A percentile compares a stretch with the other conserved stretches of the same genome.
phyloP scores from a whole-genome alignment of 2,797 vertebrate genomes.

The Fratercula arctica region DNA sequence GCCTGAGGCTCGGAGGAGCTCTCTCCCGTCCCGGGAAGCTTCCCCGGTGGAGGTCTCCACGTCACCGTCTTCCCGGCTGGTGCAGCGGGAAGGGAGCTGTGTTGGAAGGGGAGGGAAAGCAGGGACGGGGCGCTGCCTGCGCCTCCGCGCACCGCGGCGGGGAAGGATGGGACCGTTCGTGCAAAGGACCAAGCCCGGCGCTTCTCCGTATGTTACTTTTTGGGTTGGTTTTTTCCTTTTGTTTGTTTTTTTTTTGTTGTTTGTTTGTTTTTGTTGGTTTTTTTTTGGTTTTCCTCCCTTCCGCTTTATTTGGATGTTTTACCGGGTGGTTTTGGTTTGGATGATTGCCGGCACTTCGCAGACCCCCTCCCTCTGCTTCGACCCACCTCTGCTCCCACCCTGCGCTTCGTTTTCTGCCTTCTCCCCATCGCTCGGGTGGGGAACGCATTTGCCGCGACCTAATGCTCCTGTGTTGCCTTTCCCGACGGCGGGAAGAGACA shows the following conservation, averaged over 20 bases:
- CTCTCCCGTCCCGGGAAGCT: background rate
- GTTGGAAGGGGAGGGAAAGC: background rate
- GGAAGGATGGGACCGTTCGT: background rate
- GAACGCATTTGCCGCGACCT: accelerated
- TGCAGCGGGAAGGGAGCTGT: background rate
- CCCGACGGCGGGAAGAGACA: accelerated
- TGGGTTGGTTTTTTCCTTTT: background rate
- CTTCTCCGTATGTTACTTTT: slow-evolving; percentile 33
- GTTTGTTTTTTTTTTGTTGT: background rate
- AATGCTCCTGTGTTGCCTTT: accelerated
- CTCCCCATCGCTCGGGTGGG: background rate
- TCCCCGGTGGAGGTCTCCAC: background rate
- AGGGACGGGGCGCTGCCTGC: background rate
- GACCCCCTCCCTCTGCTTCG: background rate
- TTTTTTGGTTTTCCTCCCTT: background rate
- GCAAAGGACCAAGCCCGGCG: background rate
- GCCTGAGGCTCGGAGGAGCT: background rate
- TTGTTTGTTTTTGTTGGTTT: background rate
- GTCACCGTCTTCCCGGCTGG: background rate
- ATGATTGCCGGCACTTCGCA: accelerated
- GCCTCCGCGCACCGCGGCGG: accelerated
- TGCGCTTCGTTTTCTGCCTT: background rate
- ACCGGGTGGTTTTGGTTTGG: background rate
- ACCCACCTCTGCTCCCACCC: background rate
- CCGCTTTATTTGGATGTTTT: accelerated